phyloP scores from a whole-genome alignment of 2,113 vertebrate genomes.

The Engystomops pustulosus region DNA sequence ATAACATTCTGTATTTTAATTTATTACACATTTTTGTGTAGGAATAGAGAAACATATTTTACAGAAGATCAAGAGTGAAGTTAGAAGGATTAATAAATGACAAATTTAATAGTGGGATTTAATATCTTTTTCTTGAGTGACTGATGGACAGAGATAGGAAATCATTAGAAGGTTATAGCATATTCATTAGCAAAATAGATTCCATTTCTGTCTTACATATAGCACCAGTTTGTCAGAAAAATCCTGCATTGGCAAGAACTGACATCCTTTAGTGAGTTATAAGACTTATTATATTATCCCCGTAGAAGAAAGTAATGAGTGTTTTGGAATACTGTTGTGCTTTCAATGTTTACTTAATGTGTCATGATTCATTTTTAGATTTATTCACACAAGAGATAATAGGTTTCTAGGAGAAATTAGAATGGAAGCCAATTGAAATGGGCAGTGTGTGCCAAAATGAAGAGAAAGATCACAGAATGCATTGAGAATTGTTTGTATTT shows the following conservation, averaged over 20 bases:
- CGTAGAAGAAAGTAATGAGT: constrained; percentile 34
- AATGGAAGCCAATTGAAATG: constrained; percentile 46
- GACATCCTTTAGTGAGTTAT: constrained; percentile 3
- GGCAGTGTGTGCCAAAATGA: constrained; percentile 32
- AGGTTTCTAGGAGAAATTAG: constrained; percentile 43
- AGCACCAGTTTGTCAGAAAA: background rate
- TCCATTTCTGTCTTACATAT: background rate
- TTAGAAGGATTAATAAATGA: background rate
- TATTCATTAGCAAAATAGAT: background rate
- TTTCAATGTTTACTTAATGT: constrained; percentile 48
- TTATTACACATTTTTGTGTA: background rate
- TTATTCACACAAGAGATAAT: constrained; percentile 53
- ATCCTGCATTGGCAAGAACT: background rate
- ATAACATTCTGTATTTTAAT: no score
- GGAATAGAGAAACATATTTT: background rate
- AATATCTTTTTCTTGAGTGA: background rate
- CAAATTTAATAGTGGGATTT: no score
- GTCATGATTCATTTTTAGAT: constrained; percentile 47
- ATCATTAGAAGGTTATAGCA: background rate
- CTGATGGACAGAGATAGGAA: background rate
- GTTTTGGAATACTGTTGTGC: constrained; percentile 32
- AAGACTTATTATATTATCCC: background rate
- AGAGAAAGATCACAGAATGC: constrained; percentile 19
- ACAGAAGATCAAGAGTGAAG: background rate
- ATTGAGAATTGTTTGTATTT: constrained; percentile 33